Evolutionary conservation across 1,140 invertebrate species (phyloP).

Genomic region (Trialeurodes vaporariorum): DNA sequence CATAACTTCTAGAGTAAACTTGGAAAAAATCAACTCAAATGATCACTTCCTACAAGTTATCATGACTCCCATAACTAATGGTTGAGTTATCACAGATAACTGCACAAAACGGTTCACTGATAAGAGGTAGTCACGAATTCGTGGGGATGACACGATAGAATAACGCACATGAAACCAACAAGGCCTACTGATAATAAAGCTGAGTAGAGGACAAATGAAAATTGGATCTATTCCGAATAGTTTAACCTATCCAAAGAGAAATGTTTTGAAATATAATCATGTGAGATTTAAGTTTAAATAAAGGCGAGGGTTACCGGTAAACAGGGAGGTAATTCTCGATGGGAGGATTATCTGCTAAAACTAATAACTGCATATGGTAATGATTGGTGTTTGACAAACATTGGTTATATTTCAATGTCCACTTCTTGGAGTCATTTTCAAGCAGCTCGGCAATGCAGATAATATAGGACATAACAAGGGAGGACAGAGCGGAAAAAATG

Average conservation of each 20-base stretch:
- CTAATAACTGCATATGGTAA: not conserved
- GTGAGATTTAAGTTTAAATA: not conserved
- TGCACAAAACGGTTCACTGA: not conserved
- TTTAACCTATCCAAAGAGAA: not conserved
- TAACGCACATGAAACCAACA: not conserved
- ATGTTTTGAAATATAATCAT: not conserved
- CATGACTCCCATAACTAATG: not conserved
- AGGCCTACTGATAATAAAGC: not conserved
- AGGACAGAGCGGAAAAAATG: not conserved
- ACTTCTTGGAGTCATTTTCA: not conserved
- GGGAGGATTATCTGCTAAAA: not conserved
- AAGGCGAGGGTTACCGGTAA: not conserved
- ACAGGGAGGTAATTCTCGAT: not conserved
- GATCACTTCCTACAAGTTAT: not conserved
- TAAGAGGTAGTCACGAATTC: not conserved
- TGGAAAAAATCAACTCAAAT: not conserved
- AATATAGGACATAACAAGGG: not conserved
- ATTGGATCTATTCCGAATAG: not conserved
- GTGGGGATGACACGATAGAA: not conserved
- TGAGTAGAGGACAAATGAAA: not conserved
- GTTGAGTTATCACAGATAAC: not conserved
- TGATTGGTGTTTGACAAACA: not conserved
- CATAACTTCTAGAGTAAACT: not conserved
- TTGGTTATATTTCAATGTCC: not conserved
- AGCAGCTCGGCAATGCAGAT: not conserved